Conservation (phyloP, 2,797 vertebrate genomes). For the Falco novaeseelandiae region DNA sequence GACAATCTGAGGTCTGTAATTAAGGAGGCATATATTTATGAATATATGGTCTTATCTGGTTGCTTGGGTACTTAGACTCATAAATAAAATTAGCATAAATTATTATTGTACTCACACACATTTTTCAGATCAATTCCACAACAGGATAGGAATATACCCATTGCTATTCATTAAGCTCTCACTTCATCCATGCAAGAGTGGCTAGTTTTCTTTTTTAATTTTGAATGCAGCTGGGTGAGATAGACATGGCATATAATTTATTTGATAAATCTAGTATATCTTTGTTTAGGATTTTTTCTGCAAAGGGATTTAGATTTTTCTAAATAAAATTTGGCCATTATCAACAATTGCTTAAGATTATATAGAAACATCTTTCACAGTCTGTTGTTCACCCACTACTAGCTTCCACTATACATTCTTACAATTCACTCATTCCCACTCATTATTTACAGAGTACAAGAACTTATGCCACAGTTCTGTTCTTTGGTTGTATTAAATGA, state of each 20-base stretch:
- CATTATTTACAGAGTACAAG: background rate
- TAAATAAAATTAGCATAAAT: slow-evolving; percentile 22
- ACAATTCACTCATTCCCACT: background rate
- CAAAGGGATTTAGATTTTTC: background rate
- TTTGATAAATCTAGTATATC: background rate
- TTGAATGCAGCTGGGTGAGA: background rate
- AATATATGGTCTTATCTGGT: background rate
- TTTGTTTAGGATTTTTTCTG: background rate
- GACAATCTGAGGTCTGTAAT: background rate
- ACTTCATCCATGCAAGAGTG: background rate
- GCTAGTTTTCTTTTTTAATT: background rate
- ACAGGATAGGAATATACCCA: background rate
- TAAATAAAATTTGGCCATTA: background rate
- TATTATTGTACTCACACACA: background rate
- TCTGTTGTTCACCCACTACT: background rate
- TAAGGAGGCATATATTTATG: background rate
- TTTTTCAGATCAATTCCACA: background rate
- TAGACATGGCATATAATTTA: background rate
- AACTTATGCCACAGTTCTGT: background rate
- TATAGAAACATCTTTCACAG: background rate
- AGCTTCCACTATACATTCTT: background rate
- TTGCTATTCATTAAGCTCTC: background rate
- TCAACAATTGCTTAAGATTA: background rate
- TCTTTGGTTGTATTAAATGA: background rate
- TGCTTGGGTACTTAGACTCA: background rate